These are phyloP conservation scores for Cydia pomonella DNA, from an alignment of 1,140 invertebrate species.

Conservation along the genomic window DNA sequence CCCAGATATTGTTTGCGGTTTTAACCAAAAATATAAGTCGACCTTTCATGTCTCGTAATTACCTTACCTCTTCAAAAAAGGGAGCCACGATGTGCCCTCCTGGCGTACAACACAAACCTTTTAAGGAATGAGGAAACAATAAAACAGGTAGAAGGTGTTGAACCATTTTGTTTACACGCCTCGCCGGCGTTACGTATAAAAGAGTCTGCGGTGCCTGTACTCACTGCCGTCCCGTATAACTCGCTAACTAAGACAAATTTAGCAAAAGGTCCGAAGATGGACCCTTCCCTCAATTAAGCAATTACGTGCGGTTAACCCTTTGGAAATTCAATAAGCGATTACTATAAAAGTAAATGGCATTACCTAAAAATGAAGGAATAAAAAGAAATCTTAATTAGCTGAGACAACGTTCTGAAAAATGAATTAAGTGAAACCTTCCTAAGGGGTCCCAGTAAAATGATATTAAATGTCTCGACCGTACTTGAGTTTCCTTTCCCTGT, in stretches of 20 bases:
- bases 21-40: constrained; percentile 19
- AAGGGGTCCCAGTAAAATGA: constrained; percentile 29
- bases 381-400: constrained; percentile 32
- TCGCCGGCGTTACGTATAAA: constrained; percentile 30
- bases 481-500: constrained; percentile 18
- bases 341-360: constrained; percentile 41
- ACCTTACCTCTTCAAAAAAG: constrained; percentile 16
- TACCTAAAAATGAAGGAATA: constrained; percentile 26
- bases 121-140: constrained; percentile 40
- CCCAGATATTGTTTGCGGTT: not conserved
- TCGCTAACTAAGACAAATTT: constrained; percentile 49
- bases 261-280: constrained; percentile 44
- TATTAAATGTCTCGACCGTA: constrained; percentile 32
- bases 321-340: constrained; percentile 49
- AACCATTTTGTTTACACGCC: constrained; percentile 39
- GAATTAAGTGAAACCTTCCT: constrained; percentile 31
- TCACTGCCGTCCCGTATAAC: constrained; percentile 41
- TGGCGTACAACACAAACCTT: constrained; percentile 35
- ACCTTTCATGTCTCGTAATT: constrained; percentile 14
- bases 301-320: constrained; percentile 48
- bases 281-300: constrained; percentile 53
- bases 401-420: constrained; percentile 32
- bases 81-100: not conserved
- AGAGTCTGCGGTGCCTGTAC: constrained; percentile 32
- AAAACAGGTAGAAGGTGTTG: constrained; percentile 39